These are phyloP conservation scores for Drosophila sordidapex DNA, from an alignment of 2,888 invertebrate species.

Conservation along the genomic window DNA sequence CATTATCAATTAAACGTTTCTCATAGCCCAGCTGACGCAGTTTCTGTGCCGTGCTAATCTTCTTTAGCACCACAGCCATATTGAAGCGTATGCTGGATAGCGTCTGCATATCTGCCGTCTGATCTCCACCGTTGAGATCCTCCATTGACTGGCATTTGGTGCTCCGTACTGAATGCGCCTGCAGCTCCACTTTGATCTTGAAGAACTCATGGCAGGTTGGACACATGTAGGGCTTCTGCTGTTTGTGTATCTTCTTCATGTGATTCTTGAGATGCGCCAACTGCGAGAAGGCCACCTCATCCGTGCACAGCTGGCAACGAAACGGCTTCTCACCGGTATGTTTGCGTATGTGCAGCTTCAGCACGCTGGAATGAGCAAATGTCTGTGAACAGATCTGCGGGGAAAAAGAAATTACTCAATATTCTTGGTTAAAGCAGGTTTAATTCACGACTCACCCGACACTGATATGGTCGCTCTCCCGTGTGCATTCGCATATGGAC, in stretches of 20 bases:
- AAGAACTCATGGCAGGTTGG: constrained; percentile 90
- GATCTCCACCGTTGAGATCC: constrained; percentile 40
- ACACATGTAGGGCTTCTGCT: constrained; percentile 92
- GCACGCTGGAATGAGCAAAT: constrained; percentile 93
- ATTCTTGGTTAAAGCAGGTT: not conserved
- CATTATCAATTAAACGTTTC: constrained; percentile 90
- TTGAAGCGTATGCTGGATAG: constrained; percentile 92
- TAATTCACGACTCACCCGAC: constrained; percentile 87
- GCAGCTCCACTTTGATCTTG: constrained; percentile 90
- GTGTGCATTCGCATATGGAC: constrained; percentile 94
- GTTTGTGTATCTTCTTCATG: constrained; percentile 93
- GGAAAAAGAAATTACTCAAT: not conserved
- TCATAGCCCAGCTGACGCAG: constrained; percentile 92
- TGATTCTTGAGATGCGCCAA: constrained; percentile 95
- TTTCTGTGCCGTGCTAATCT: constrained; percentile 92
- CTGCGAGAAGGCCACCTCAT: constrained; percentile 91
- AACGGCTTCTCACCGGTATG: constrained; percentile 96
- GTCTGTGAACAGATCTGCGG: constrained; percentile 83
- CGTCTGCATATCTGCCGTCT: constrained; percentile 84
- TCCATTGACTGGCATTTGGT: constrained; percentile 44
- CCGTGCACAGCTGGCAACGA: constrained; percentile 88
- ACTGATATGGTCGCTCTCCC: constrained; percentile 92
- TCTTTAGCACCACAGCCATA: constrained; percentile 92
- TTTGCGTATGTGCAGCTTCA: constrained; percentile 92
- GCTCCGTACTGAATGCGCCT: constrained; percentile 87